A percentile compares a stretch with the other conserved stretches of the same genome.
phyloP scores from a whole-genome alignment of 2,113 vertebrate genomes.

The Sander vitreus region DNA sequence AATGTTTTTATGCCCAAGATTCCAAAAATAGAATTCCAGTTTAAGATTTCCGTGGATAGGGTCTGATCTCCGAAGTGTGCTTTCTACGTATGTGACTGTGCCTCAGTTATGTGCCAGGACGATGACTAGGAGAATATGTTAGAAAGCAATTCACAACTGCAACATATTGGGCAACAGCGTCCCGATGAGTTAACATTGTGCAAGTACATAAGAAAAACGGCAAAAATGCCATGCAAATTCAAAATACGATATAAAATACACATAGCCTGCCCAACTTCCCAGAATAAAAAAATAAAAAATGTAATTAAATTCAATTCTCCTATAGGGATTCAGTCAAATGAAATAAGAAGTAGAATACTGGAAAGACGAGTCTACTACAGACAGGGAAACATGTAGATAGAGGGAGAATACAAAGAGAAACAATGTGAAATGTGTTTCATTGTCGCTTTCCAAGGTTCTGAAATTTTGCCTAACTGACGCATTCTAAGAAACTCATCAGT shows the following conservation, averaged over 20 bases:
- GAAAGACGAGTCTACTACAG: neutral
- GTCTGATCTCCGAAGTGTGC: fast-evolving
- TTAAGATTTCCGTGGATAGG: fast-evolving
- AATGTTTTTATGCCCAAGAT: neutral
- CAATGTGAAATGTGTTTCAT: too few species aligned
- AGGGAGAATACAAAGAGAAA: neutral
- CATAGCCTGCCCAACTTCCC: fast-evolving
- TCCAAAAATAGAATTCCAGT: neutral
- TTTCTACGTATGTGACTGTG: neutral
- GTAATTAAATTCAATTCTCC: neutral
- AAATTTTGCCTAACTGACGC: neutral
- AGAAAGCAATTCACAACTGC: neutral
- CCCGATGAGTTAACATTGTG: slow-evolving; percentile 86
- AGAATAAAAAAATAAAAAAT: neutral
- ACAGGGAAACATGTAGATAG: fast-evolving
- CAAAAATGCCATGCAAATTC: fast-evolving
- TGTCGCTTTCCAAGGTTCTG: slow-evolving; percentile 61
- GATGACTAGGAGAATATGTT: neutral
- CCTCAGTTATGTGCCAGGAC: neutral
- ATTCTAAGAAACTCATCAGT: fast-evolving
- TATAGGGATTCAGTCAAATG: neutral
- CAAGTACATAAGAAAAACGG: slow-evolving; percentile 74
- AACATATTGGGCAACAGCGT: slow-evolving; percentile 89
- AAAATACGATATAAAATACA: neutral
- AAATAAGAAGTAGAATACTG: fast-evolving